Base-by-base conservation (phyloP, 2,113 vertebrate species). In the Nibea coibor region DNA sequence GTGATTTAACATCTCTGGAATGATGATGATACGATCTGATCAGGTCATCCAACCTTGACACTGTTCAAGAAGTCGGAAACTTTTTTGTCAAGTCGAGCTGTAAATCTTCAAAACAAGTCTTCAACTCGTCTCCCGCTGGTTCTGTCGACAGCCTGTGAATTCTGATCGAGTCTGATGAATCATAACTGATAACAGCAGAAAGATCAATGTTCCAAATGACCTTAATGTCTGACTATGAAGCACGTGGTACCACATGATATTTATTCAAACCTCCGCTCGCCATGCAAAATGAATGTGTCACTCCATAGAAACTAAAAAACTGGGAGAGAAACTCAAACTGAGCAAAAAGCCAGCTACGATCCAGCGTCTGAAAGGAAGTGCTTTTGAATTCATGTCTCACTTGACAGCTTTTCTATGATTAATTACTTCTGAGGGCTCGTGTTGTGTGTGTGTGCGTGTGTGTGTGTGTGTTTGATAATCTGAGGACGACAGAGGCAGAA, bases 361-460 rank as follows among this genome's bases (percentile, higher is more conserved):
- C 28, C 68, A 48, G 28, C 75, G 63, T 72, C 63, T 50, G 71
- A 80, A n/a, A 90, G 87, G 82, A 87, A 86, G 74, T 63, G 67
- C 74, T 87, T 91, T 92, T 91, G 45, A 91, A 85, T 81, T 20
- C 39, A 66, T 47, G 83, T 82, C 76, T 56, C 7, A 39, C 89
- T 78, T 93, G 89, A 91, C 86, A 93, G 86, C 72, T 81, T 69
- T 63, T 54, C 64, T 65, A 79, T 94, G 93, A 94, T 94, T 93
- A 88, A 94, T 94, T 39, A 91, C 86, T 88, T 70, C 72, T 43
- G 45, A 26, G 74, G 76, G 58, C 58, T 63, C 65, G 54, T 77
- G 80, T 42, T 74, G 64, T 77, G 72, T 42, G 62, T 67, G 35
- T 81, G 26, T 67, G 74, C 48, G 31, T 64, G 58, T 80, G 50